Evolutionary conservation across 2,797 vertebrate genomes (phyloP), one percentile per base, ranked within the genome.

Genomic region (Pangasius macronema): DNA sequence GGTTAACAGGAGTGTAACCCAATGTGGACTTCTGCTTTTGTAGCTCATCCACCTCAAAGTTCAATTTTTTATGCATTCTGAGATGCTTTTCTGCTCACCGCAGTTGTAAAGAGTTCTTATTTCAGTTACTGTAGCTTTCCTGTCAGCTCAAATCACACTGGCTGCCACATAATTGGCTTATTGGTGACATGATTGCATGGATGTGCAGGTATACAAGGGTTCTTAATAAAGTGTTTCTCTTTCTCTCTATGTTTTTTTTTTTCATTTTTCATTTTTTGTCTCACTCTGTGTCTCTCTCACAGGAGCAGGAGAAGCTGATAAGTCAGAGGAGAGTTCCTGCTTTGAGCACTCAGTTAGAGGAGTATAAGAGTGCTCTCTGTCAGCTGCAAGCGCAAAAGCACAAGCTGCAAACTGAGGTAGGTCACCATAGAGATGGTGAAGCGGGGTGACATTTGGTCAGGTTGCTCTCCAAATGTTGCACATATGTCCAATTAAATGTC

Each of bases 351-450:
- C 97, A 98, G 91, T 93, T 99, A 92, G 97, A 99, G 87, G 97
- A 99, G 88, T 96, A 96, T 92, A 97, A 96, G 95, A 97, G 95
- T 89, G 94, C 96, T 91, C 95, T 99, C 92, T 97, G 96, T 86
- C 96, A 97, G 93, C 95, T 99, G 30, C 97, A 98, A 91, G 92
- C 92, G 0, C 97, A 99, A 92, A 98, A 96, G 89, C 94, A 95
- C 0, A 96, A 96, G 65, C 95, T 99, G 30, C 97, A 97, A 88
- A 94, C 95, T 24, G 98, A 99, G 97, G 98, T 99, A 93, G 79
- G 95, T 92, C 85, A 84, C 90, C 42, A 72, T 83, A 57, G 67
- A 53, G 77, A 82, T 49, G 8, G 51, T 30, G 33, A 61, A 14
- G 16, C 16, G 18, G 76, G 36, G 39, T 30, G 27, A 82, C 36